phyloP scores from a whole-genome alignment of 2,797 vertebrate species.

The Xiphophorus birchmanni region DNA sequence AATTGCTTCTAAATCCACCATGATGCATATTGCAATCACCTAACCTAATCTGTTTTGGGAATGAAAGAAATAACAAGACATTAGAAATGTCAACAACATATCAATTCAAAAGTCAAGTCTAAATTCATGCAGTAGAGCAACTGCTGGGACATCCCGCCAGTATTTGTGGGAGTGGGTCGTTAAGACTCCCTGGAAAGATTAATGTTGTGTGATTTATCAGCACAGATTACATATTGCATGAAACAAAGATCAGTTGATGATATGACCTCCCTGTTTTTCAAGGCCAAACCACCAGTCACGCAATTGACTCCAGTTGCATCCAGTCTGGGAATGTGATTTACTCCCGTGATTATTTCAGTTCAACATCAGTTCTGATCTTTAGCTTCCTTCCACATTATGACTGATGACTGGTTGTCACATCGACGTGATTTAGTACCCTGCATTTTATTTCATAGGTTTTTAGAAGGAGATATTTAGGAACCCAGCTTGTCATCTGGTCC shows the following conservation, averaged over 20 bases:
- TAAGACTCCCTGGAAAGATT: conserved; percentile 48
- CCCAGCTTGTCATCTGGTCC: conserved; percentile 62
- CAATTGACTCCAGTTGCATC: conserved; percentile 40
- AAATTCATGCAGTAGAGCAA: conserved; percentile 42
- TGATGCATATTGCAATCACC: not conserved
- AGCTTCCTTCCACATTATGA: conserved; percentile 62
- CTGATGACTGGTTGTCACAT: conserved; percentile 51
- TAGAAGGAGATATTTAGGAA: conserved; percentile 54
- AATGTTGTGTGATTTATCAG: conserved; percentile 53
- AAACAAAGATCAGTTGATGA: conserved; percentile 54
- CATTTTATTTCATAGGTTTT: conserved; percentile 60
- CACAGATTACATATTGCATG: conserved; percentile 57
- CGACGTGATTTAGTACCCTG: conserved; percentile 50
- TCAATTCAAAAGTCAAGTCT: conserved; percentile 23
- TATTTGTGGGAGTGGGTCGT: conserved; percentile 31
- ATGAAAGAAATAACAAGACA: conserved; percentile 22
- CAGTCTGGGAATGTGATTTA: conserved; percentile 52
- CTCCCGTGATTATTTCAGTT: conserved; percentile 53
- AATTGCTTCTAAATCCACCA: not conserved
- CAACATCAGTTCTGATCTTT: conserved; percentile 60
- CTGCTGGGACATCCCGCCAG: conserved; percentile 28
- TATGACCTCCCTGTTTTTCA: conserved; percentile 47
- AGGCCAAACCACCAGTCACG: conserved; percentile 50
- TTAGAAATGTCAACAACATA: conserved; percentile 1
- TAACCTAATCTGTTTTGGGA: not conserved